Evolutionary conservation across 2,888 invertebrate genomes (phyloP).

Genomic region (Hofmannophila pseudospretella): DNA sequence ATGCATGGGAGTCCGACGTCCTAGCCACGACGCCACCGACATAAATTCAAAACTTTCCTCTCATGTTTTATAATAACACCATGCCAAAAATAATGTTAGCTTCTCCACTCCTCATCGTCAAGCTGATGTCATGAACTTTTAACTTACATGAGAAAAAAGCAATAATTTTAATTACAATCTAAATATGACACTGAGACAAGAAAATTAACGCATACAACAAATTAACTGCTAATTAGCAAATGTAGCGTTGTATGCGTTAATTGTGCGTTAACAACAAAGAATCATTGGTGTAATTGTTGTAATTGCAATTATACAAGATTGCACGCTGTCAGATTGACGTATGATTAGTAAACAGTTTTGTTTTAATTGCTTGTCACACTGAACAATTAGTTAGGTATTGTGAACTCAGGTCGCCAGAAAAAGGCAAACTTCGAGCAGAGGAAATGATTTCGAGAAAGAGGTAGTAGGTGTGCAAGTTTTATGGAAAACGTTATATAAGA

Average conservation of each 20-base stretch:
- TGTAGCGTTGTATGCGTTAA: constrained; percentile 18
- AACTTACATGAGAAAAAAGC: neutral
- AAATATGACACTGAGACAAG: constrained; percentile 8
- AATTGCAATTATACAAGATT: constrained; percentile 27
- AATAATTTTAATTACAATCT: constrained; percentile 9
- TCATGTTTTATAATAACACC: too few relatives aligned
- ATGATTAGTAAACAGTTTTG: constrained; percentile 23
- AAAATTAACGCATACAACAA: constrained; percentile 7
- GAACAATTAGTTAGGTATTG: constrained; percentile 3
- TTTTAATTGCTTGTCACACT: constrained; percentile 10
- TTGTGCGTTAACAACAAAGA: constrained; percentile 25
- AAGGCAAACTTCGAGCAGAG: too few relatives aligned
- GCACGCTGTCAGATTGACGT: constrained; percentile 37
- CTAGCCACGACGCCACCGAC: too few relatives aligned
- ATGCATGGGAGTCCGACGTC: too few relatives aligned
- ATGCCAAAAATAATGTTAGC: constrained; percentile 7
- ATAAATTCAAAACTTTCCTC: too few relatives aligned
- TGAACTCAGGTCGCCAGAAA: neutral
- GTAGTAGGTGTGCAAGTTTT: too few relatives aligned
- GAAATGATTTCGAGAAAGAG: too few relatives aligned
- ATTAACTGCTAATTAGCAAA: constrained; percentile 20
- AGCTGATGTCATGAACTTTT: constrained; percentile 1
- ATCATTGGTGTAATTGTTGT: constrained; percentile 30
- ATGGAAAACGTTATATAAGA: too few relatives aligned
- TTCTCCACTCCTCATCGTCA: constrained; percentile 5